Conservation (phyloP, 2,113 vertebrate genomes). For the Nannobrachium achirus region DNA sequence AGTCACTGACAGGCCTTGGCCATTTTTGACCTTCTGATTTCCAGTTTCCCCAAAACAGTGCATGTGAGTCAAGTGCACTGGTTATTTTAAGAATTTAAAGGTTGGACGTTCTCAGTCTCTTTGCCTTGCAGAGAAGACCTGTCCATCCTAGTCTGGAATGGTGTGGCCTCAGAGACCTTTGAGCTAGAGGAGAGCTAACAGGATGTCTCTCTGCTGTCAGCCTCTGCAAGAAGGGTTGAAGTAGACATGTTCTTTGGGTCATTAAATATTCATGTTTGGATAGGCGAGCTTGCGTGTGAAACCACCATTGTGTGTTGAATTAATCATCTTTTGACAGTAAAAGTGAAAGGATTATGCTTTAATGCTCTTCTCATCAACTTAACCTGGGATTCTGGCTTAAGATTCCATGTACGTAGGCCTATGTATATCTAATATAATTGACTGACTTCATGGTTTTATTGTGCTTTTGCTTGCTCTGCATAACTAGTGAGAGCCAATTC, state of each 20-base stretch:
- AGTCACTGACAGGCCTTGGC: neutral
- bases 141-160: neutral
- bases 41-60: neutral
- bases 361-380: conserved; percentile 16
- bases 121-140: neutral
- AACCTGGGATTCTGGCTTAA: conserved; percentile 11
- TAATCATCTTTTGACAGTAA: conserved; percentile 23
- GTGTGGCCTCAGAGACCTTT: conserved; percentile 10
- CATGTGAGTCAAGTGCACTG: neutral
- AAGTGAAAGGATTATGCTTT: conserved; percentile 12
- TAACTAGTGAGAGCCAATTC: conserved; percentile 33
- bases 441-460: conserved; percentile 38
- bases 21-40: neutral
- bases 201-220: conserved; percentile 23
- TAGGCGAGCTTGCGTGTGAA: conserved; percentile 31
- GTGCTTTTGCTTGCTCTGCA: conserved; percentile 21
- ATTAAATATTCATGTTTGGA: conserved; percentile 46
- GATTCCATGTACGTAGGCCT: conserved; percentile 9
- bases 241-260: conserved; percentile 20
- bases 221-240: neutral
- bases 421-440: conserved; percentile 19
- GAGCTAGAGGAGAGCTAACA: conserved; percentile 32
- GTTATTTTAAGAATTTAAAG: neutral
- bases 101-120: neutral
- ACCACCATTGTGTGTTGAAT: conserved; percentile 12